Base-by-base conservation (phyloP, 2,888 invertebrate species). In the Bembecia ichneumoniformis region DNA sequence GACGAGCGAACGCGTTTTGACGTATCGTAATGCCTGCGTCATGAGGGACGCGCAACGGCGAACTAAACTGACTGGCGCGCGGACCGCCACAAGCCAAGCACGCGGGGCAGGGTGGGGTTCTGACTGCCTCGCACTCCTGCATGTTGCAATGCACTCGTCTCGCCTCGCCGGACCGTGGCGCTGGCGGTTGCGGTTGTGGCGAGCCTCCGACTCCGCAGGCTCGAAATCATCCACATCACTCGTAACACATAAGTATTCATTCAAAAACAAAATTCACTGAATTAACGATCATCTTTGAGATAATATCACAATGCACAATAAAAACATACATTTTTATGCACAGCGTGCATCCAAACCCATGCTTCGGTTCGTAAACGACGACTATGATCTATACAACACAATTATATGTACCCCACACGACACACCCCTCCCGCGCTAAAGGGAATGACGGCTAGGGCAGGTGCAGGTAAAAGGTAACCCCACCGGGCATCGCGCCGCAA, bases 41-140 rank as follows among this genome's bases (percentile, higher is more conserved):
- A 73, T 77, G 76, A 79, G 76, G 76, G 80, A 83, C 84, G 84
- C 84, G 74, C 82, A 67, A 75, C 78, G 79, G 72, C 82, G 68
- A 68, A 83, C 28, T 28, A 5, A 20, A 28, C 28, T 17, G 28
- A 28, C 83, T 86, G 82, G 80, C 82, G 70, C 64, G 71, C 72
- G 75, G 63, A 63, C 65, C 60, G 63, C 58, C 62, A 58, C 62
- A 63, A 62, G 56, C 56, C 62, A 63, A 62, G 56, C 56, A 51
- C 62, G 73, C 69, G 77, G 69, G 74, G 71, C 71, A 74, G 75
- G 77, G 80, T 74, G 81, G 82, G 82, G 80, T 76, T 76, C 74
- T 73, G 77, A 70, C 71, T 66, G 71, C 68, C 66, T 68, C 68
- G 58, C 59, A 58, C 62, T 69, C 74, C 60, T 84, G 84, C 84